Evolutionary conservation across 1,140 invertebrate species (phyloP).

Genomic region (Bombus soroeensis): DNA sequence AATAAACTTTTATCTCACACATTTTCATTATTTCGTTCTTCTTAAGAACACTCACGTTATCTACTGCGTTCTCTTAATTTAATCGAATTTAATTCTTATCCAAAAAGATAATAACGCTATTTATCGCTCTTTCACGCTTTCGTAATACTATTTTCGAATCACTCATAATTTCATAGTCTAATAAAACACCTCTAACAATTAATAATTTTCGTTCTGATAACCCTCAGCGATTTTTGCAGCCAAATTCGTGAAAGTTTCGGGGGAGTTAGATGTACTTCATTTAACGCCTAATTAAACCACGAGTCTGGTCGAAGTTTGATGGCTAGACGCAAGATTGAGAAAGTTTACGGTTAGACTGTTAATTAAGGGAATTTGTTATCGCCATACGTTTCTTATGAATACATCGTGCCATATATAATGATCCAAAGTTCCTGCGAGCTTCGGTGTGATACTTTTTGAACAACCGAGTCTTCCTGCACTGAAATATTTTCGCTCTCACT

Average conservation of each 20-base stretch:
- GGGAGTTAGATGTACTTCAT: neutral
- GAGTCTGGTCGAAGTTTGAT: neutral
- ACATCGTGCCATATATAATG: constrained; percentile 2
- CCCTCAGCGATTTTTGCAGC: neutral
- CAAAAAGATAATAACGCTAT: too few relatives aligned
- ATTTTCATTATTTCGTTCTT: too few relatives aligned
- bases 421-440: constrained; percentile 13
- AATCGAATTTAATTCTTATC: too few relatives aligned
- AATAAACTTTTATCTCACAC: too few relatives aligned
- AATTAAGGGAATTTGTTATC: constrained; percentile 20
- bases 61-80: too few relatives aligned
- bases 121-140: too few relatives aligned
- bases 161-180: too few relatives aligned
- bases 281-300: constrained; percentile 27
- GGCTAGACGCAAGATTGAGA: constrained; percentile 1
- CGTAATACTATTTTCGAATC: too few relatives aligned
- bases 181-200: too few relatives aligned
- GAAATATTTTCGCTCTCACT: constrained; percentile 56
- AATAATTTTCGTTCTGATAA: neutral
- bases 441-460: constrained; percentile 1
- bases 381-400: neutral
- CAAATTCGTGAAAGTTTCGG: neutral
- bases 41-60: too few relatives aligned
- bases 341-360: constrained; percentile 22
- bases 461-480: constrained; percentile 31